Percentiles rank a stretch among this genome's conserved stretches.
Conservation (phyloP, 2,888 invertebrate species). For the Sarcophaga caerulescens region DNA sequence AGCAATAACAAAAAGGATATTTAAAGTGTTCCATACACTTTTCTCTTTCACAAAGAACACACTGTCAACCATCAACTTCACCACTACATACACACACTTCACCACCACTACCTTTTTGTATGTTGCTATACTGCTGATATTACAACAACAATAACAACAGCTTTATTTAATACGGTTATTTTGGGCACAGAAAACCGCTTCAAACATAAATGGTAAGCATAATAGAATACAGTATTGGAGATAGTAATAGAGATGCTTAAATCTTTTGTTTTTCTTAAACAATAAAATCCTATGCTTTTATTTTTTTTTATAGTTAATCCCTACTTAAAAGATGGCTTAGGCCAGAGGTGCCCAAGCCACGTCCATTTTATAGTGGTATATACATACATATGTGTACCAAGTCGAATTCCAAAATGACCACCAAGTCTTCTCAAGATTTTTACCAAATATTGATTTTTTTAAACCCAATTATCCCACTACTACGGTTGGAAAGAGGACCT, state of each 20-base stretch:
- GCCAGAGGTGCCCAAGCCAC: no score
- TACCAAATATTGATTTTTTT: no score
- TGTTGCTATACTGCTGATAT: not conserved
- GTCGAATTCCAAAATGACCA: no score
- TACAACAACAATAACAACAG: slow-evolving; percentile 18
- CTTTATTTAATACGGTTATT: slow-evolving; percentile 7
- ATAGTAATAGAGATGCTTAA: not conserved
- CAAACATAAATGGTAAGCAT: slow-evolving; percentile 27
- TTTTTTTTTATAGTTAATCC: no score
- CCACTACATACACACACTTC: not conserved
- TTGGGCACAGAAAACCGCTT: slow-evolving; percentile 26
- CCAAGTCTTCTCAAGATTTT: no score
- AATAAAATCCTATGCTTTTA: no score
- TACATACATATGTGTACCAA: no score
- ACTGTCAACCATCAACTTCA: not conserved
- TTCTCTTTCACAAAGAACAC: slow-evolving; percentile 5
- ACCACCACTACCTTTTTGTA: not conserved
- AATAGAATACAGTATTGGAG: not conserved
- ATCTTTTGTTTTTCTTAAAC: no score
- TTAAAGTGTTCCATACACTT: not conserved
- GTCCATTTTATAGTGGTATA: no score
- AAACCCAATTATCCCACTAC: no score
- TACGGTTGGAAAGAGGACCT: no score
- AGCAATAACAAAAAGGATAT: slow-evolving; percentile 33
- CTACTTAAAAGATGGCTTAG: no score